A percentile compares a stretch with the other conserved stretches of the same genome.
Evolutionary conservation across 92 coral and sea anemone genomes (phyloP).

Genomic region (Isaurus tuberculatus): DNA sequence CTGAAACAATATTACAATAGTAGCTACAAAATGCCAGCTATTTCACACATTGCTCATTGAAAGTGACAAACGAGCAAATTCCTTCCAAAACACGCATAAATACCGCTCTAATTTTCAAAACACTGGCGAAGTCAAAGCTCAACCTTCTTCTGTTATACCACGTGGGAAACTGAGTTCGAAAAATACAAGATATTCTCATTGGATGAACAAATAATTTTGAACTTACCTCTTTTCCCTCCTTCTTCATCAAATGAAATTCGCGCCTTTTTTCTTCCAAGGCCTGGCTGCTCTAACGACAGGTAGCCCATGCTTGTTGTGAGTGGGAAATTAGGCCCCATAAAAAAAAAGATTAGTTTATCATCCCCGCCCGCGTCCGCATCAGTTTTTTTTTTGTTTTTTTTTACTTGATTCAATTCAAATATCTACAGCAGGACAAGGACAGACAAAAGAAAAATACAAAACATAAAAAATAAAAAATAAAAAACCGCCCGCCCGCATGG

Average conservation of each 20-base stretch:
- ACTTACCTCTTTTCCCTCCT: conserved; percentile 73
- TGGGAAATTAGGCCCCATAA: too few relatives aligned
- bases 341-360: too few relatives aligned
- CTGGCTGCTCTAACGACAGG: conserved; percentile 53
- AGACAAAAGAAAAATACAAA: too few relatives aligned
- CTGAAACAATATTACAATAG: neutral
- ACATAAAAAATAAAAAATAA: too few relatives aligned
- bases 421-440: too few relatives aligned
- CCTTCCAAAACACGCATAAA: conserved; percentile 7
- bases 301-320: too few relatives aligned
- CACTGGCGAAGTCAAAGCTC: neutral
- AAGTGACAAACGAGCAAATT: conserved; percentile 1
- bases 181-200: conserved; percentile 51
- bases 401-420: too few relatives aligned
- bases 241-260: conserved; percentile 60
- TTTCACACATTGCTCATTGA: neutral
- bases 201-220: conserved; percentile 63
- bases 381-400: too few relatives aligned
- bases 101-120: neutral
- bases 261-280: conserved; percentile 61
- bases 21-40: neutral
- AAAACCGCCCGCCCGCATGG: too few relatives aligned
- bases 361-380: too few relatives aligned
- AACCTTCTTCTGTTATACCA: neutral
- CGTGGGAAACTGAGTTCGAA: conserved; percentile 51